phyloP scores from a whole-genome alignment of 2,888 invertebrate species.

The Andrena haemorrhoa region DNA sequence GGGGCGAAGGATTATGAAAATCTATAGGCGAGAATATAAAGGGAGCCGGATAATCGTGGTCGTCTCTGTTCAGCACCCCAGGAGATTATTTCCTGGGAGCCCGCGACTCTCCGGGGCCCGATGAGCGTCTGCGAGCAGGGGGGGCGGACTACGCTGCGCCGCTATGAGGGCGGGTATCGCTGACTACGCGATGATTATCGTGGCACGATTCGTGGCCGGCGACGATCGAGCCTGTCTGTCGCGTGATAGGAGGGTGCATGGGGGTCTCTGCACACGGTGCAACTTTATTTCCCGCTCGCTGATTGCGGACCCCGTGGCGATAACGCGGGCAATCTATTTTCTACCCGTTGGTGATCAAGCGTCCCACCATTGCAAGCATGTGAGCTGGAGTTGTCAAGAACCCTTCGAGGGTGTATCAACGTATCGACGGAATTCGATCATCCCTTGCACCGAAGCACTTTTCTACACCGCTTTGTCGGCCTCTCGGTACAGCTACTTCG shows the following conservation, averaged over 20 bases:
- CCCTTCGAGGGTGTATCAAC: too few species aligned
- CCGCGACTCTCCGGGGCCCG: constrained; percentile 54
- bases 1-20: constrained; percentile 67
- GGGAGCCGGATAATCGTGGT: constrained; percentile 46
- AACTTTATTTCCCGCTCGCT: constrained; percentile 7
- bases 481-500: neutral
- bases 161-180: constrained; percentile 50
- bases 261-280: neutral
- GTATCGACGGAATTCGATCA: neutral
- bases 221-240: constrained; percentile 36
- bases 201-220: constrained; percentile 16
- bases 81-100: constrained; percentile 65
- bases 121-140: constrained; percentile 49
- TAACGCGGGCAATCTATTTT: neutral
- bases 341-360: neutral
- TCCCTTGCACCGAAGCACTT: neutral
- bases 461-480: neutral
- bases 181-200: constrained; percentile 63
- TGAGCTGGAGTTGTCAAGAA: too few species aligned
- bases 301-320: neutral
- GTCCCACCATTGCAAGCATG: neutral
- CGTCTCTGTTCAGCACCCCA: constrained; percentile 23
- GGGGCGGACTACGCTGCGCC: constrained; percentile 36
- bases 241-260: constrained; percentile 38
- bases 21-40: constrained; percentile 49